Base-by-base conservation (phyloP, 2,113 vertebrate genomes). In the Grus americana region DNA sequence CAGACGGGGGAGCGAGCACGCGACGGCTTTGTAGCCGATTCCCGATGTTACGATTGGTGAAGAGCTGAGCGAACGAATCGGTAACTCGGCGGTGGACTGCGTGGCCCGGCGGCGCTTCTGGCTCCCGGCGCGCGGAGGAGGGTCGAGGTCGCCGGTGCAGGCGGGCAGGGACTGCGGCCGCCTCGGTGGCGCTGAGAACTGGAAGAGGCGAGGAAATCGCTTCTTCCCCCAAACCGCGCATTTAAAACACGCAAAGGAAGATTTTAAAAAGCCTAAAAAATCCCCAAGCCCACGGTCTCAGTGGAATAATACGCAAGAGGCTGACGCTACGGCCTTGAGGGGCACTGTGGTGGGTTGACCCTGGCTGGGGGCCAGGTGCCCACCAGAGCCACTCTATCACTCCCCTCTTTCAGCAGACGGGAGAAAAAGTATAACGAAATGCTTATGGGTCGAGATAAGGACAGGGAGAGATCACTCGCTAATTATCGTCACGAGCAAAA, bases 171-270 rank as follows among this genome's bases (percentile, higher is more conserved):
- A 2, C 42, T 4, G 30, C 1, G 5, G 1, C 1, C 0, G 10
- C 3, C 1, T 3, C 2, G 8, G 5, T 5, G 3, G 4, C 1
- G 0, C 38, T 1, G 52, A 2, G 44, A 9, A 1, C 7, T 0
- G 58, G 49, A 14, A 50, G 21, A n/a, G 4, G 19, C 2, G 0
- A 0, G 12, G 16, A 12, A 36, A 2, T 34, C 0, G 1, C 15
- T 36, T 26, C 24, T 22, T 46, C 5, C 5, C 11, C 1, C 2
- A 2, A 30, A 6, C 5, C 4, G 1, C 12, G 8, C 13, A 5
- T 52, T 73, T 57, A 8, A 10, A 12, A 40, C 30, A 12, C 36
- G 11, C 26, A 17, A 5, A 55, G 23, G 30, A 59, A 26, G 29
- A 21, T 9, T 32, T 11, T 5, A 3, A 26, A 32, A 15, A 9